Conservation (phyloP, 35 echinoderm and acorn worm species). For the Hemicentrotus pulcherrimus region DNA sequence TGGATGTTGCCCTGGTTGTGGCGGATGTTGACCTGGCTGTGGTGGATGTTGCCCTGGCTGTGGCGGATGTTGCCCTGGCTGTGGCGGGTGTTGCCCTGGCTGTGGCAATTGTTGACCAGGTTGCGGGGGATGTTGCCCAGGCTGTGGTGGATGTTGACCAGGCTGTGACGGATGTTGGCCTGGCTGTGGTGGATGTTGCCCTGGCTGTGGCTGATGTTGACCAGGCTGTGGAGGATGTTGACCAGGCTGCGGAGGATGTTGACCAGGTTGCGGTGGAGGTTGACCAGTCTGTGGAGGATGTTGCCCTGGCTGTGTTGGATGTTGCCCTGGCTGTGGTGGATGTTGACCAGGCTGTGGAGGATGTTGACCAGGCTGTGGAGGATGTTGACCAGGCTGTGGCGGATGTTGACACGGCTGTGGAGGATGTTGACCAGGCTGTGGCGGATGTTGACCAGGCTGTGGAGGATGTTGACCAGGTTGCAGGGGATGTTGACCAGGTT, state of each 20-base stretch:
- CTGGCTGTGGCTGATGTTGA: background rate
- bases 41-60: background rate
- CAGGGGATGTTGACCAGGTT: background rate
- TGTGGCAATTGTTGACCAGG: background rate
- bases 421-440: background rate
- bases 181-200: background rate
- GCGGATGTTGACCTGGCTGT: conserved; percentile 8
- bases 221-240: background rate
- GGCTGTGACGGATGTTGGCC: conserved; percentile 4
- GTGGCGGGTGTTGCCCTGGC: background rate
- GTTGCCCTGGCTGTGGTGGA: conserved; percentile 12
- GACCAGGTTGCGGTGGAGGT: background rate
- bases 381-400: conserved; percentile 12
- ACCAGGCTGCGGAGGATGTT: background rate
- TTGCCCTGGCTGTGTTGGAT: background rate
- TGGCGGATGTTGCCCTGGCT: background rate
- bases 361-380: background rate
- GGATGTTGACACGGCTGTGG: background rate
- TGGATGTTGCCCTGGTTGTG: background rate
- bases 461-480: background rate
- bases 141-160: background rate
- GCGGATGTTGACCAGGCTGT: background rate
- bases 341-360: background rate
- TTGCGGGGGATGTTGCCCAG: background rate
- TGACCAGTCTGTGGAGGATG: background rate